Base-by-base conservation (phyloP, 2,113 vertebrate species). In the Agapornis roseicollis region DNA sequence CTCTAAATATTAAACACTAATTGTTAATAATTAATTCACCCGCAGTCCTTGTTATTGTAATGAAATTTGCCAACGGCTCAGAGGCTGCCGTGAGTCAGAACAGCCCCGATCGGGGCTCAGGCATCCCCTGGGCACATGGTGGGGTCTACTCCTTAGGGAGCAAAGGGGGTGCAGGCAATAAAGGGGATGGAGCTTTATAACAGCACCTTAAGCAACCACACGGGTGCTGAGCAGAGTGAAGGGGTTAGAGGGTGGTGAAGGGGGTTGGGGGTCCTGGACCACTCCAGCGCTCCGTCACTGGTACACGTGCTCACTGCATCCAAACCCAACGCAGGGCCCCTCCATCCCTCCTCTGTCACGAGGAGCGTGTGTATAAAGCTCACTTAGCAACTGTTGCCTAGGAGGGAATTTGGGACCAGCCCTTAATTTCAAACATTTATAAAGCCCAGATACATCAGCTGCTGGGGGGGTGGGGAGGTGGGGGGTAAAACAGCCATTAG, bases 331-430 rank as follows among this genome's bases (percentile, higher is more conserved):
- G 3, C 18, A 15, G 68, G 76, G 88, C 83, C 53, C 25, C 72
- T 86, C 68, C 84, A 16, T 91, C 29, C 11, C 78, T 80, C 55
- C 73, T 22, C 17, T 10, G 52, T 95, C 95, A 94, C 85, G 81
- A 94, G 96, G 81, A 94, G 66, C 85, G 83, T 58, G 93, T 82
- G 96, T 91, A 94, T 87, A 89, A 89, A 81, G 35, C 88, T 85
- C 47, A 14, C 94, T 50, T 95, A 94, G 96, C 94, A 96, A 96
- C 96, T 94, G 96, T 95, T 95, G 96, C 96, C 96, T 95, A 96
- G 96, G 70, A 96, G 96, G 96, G 96, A 96, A 94, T 96, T 93
- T 69, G 96, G 94, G 96, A 96, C 85, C 94, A 77, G 82, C 94
- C 94, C 96, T 94, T 94, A 64, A 93, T 93, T 95, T 88, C 85